phyloP scores from a whole-genome alignment of 2,888 invertebrate genomes.

The Phasia obesa region DNA sequence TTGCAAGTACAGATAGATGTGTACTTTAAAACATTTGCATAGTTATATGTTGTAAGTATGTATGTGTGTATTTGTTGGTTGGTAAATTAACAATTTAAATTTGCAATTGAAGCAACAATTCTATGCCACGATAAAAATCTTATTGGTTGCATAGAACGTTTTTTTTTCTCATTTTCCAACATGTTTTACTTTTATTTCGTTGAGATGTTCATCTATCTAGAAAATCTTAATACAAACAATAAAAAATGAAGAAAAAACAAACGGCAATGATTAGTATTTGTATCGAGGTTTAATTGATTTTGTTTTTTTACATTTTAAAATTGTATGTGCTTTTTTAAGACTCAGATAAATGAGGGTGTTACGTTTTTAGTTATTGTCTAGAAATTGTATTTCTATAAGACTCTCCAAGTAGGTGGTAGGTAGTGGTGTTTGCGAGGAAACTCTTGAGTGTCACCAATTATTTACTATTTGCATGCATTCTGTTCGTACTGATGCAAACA shows the following conservation, averaged over 20 bases:
- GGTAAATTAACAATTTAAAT: slow-evolving; percentile 61
- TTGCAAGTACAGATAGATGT: slow-evolving; percentile 5
- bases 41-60: background rate
- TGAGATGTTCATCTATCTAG: background rate
- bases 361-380: slow-evolving; percentile 47
- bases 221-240: background rate
- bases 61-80: background rate
- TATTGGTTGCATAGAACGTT: slow-evolving; percentile 70
- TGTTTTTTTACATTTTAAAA: slow-evolving; percentile 12
- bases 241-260: slow-evolving; percentile 29
- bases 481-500: background rate
- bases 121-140: slow-evolving; percentile 71
- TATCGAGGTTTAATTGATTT: slow-evolving; percentile 69
- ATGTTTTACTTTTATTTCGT: slow-evolving; percentile 66
- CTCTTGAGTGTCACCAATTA: slow-evolving; percentile 34
- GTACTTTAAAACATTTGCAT: background rate
- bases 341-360: slow-evolving; percentile 63
- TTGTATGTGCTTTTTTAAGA: slow-evolving; percentile 23
- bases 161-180: slow-evolving; percentile 25
- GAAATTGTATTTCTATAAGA: background rate
- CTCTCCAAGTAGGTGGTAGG: slow-evolving; percentile 1
- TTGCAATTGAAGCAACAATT: slow-evolving; percentile 60
- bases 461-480: slow-evolving; percentile 21
- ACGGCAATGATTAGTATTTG: slow-evolving; percentile 74
- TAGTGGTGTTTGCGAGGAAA: slow-evolving; percentile 11